Evolutionary conservation across 2,888 invertebrate species (phyloP), one percentile per base, ranked within the genome.

Genomic region (Antitype chi): DNA sequence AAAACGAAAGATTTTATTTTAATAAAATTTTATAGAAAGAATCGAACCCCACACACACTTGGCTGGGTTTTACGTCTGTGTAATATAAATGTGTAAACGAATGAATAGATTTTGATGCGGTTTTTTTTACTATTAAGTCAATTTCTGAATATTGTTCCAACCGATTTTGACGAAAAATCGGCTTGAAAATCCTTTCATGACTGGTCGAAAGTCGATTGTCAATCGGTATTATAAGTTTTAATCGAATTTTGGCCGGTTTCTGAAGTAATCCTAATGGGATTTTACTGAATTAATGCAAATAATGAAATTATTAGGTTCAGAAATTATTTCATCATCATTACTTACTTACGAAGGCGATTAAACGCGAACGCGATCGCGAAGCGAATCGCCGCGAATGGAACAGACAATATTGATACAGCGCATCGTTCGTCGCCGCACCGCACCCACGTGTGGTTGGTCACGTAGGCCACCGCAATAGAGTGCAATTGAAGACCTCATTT

Each of bases 51-150:
- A 49, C 53, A 63, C 70, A 60, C 63, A 57, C 55, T 52, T 49
- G 60, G 74, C 69, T 85, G 74, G 71, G 60, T 64, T 67, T 43
- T 52, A 32, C 32, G 74, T 76, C 47, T 71, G 76, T 85, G 78
- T 87, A 84, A 81, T 84, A 76, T 86, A n/a, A n/a, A 32, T 57
- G 55, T 47, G 71, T 15, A 76, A 73, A 78, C 63, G 76, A 47
- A 75, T 85, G 82, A 25, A 80, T 70, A 71, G 23, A 87, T 87
- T 85, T 78, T 87, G 78, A 86, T 87, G 86, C 77, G 66, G 63
- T 84, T 76, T 38, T 32, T 32, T 38, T 77, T 52, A 72, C 17
- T 60, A 4, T 55, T 82, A 52, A 60, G 52, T 43, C 1, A 49
- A 59, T 53, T 52, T 7, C 49, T 13, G 52, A 70, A 77, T 81